Percentiles rank a stretch among this genome's conserved stretches.
These are phyloP conservation scores for Teinopalpus imperialis DNA, from an alignment of 2,888 invertebrate genomes.

Conservation along the genomic window DNA sequence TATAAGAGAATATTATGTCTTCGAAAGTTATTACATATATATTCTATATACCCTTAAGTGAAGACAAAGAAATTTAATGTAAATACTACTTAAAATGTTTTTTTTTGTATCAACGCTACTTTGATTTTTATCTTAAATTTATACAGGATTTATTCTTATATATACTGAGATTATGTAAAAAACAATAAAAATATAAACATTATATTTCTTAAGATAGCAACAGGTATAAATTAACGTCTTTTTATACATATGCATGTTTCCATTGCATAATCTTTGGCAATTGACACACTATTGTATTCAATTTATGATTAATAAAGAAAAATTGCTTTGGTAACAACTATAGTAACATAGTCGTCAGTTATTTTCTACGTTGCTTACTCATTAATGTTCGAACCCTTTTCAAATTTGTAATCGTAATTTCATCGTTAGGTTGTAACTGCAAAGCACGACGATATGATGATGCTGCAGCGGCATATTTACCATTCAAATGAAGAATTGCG, in stretches of 20 bases:
- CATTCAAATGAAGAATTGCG: conserved; percentile 96
- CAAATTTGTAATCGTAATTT: conserved; percentile 93
- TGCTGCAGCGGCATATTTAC: conserved; percentile 94
- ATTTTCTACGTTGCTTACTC: conserved; percentile 61
- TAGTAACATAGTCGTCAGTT: conserved; percentile 29
- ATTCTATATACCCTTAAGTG: no score
- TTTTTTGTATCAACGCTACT: no score
- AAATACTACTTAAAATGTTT: no score
- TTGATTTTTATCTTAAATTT: not conserved
- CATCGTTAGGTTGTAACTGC: conserved; percentile 92
- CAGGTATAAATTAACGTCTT: conserved; percentile 28
- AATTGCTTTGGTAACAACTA: conserved; percentile 26
- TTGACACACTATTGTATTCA: conserved; percentile 60
- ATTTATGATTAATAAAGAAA: conserved; percentile 34
- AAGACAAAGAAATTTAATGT: no score
- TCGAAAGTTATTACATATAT: no score
- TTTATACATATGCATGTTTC: conserved; percentile 38
- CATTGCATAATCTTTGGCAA: conserved; percentile 61
- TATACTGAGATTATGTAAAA: conserved; percentile 6
- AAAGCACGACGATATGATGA: conserved; percentile 93
- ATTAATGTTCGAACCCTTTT: conserved; percentile 77
- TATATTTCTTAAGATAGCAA: conserved; percentile 14
- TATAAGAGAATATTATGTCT: no score
- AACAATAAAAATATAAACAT: conserved; percentile 21
- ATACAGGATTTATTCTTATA: conserved; percentile 3